phyloP scores from a whole-genome alignment of 92 coral and sea anemone species.

The Anthopleura xanthogrammica region DNA sequence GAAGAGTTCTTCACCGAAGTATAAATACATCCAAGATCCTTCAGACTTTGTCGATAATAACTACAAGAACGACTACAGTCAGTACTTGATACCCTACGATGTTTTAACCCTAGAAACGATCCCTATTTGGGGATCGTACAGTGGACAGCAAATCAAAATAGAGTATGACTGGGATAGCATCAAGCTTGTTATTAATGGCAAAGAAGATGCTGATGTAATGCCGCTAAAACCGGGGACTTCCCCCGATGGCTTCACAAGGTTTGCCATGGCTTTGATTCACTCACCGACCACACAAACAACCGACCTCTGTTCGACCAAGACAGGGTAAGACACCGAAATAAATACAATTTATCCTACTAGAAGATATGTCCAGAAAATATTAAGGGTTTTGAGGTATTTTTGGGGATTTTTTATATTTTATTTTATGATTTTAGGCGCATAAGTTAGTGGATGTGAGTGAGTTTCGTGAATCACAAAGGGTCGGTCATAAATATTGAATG shows the following conservation, averaged over 20 bases:
- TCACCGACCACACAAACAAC: neutral
- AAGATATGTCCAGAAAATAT: neutral
- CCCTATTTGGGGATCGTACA: conserved; percentile 57
- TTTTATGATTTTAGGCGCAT: neutral
- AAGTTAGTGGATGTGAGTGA: neutral
- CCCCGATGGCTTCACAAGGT: conserved; percentile 46
- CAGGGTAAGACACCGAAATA: conserved; percentile 2
- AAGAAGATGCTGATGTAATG: conserved; percentile 57
- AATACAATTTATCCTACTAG: neutral
- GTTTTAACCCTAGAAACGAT: conserved; percentile 16
- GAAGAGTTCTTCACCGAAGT: conserved; percentile 39
- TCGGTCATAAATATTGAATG: neutral
- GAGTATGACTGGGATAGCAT: conserved; percentile 59
- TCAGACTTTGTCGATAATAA: conserved; percentile 52
- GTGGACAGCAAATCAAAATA: conserved; percentile 39
- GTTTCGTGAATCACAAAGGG: neutral
- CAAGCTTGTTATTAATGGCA: conserved; percentile 23
- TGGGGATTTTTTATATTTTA: neutral
- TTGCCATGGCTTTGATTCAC: conserved; percentile 26
- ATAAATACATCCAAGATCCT: conserved; percentile 63
- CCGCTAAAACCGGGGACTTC: conserved; percentile 61
- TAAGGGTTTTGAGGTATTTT: neutral
- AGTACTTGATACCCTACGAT: conserved; percentile 47
- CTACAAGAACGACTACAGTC: conserved; percentile 60
- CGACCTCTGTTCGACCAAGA: conserved; percentile 10